Evolutionary conservation across 2,113 vertebrate genomes (phyloP).

Genomic region (Dendrocopos noguchii): DNA sequence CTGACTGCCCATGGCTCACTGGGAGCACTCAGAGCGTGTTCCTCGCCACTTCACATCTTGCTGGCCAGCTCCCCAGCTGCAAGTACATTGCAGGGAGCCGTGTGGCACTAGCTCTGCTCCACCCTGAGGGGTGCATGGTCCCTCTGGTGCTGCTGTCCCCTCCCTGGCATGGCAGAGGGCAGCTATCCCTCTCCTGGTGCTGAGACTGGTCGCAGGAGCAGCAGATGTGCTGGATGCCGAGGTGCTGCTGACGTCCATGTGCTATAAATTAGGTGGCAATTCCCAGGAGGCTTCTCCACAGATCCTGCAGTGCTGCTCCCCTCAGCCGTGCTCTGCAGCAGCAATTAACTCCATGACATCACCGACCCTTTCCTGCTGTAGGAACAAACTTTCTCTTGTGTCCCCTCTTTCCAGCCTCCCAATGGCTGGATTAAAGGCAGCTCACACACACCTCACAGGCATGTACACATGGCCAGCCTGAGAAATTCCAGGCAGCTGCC

Average conservation of each 20-base stretch:
- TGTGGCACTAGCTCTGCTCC: neutral
- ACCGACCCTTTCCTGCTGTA: neutral
- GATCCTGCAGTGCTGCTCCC: neutral
- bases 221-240: conserved; percentile 9
- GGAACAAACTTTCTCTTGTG: neutral
- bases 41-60: neutral
- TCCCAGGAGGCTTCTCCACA: neutral
- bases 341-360: neutral
- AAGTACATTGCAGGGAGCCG: fast-evolving
- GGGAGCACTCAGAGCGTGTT: neutral
- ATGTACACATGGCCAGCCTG: fast-evolving
- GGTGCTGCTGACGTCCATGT: neutral
- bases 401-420: neutral
- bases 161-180: neutral
- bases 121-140: fast-evolving
- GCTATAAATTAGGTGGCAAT: conserved; percentile 4
- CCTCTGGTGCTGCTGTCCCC: neutral
- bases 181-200: fast-evolving
- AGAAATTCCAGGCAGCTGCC: neutral
- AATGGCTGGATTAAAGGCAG: neutral
- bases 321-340: neutral
- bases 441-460: fast-evolving
- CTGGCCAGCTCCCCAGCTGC: fast-evolving
- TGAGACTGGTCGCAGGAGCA: neutral
- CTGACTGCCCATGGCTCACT: neutral